Evolutionary conservation across 1,140 invertebrate genomes (phyloP).

Genomic region (Adelges cooleyi): DNA sequence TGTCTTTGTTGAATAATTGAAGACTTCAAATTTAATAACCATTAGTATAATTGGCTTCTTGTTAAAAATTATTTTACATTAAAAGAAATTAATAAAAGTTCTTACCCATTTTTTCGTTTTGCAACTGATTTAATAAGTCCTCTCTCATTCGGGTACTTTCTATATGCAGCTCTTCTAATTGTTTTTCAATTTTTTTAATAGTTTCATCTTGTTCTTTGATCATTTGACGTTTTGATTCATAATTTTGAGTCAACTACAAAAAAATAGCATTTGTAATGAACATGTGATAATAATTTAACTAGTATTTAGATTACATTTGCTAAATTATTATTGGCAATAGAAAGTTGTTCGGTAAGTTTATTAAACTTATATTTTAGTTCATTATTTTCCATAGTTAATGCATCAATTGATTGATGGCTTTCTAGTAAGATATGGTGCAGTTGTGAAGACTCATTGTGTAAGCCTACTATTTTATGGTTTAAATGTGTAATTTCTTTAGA

Average conservation of each 20-base stretch:
- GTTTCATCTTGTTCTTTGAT: neutral
- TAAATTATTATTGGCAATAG: neutral
- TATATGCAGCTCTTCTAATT: slow-evolving; percentile 13
- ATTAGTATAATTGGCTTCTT: too few species aligned
- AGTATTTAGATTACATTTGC: neutral
- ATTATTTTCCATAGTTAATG: neutral
- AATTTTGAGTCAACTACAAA: slow-evolving; percentile 6
- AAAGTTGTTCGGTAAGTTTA: neutral
- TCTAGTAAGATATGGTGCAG: slow-evolving; percentile 6
- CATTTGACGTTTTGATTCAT: slow-evolving; percentile 15
- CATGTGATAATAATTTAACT: neutral
- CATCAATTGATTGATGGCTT: neutral
- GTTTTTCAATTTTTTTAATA: slow-evolving; percentile 8
- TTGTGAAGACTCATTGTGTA: neutral
- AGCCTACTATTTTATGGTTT: neutral
- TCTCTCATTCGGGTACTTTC: neutral
- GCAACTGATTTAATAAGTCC: neutral
- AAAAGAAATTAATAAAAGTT: too few species aligned
- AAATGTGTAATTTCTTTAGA: slow-evolving; percentile 2
- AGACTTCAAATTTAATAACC: too few species aligned
- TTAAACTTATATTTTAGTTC: slow-evolving; percentile 2
- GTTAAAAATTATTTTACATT: too few species aligned
- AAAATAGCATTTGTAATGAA: neutral
- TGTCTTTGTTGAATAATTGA: too few species aligned
- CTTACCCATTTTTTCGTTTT: slow-evolving; percentile 17